Base-by-base conservation (phyloP, 1,140 invertebrate species). In the Anoplophora glabripennis region DNA sequence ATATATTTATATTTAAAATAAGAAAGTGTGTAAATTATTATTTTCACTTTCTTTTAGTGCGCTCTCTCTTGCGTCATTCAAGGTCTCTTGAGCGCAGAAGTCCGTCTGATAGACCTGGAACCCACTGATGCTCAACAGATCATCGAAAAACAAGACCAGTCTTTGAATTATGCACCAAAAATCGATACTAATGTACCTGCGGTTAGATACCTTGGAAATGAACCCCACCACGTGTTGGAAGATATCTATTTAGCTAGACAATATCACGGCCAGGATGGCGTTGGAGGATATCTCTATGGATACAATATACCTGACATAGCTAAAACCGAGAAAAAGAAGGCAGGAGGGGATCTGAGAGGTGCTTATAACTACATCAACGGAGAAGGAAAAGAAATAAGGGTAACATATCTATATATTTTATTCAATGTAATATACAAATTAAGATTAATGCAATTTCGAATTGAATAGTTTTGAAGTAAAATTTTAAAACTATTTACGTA, bases 201-300 rank as follows among this genome's bases (percentile, higher is more conserved):
- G 42, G 72, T 77, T 3, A 64, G 76, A 51, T 75, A 71, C 72
- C 58, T 79, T 77, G 61, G 84, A 44, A 78, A 84, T 44, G 82
- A 84, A 69, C 80, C 83, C 3, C 80, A 84, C n/a, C 79, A 85
- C 9, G 84, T 84, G 49, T 74, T 83, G 18, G 84, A 86, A 74
- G 83, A 85, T 75, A 83, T 84, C 18, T 85, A 85, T 67, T 72
- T 83, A 48, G 84, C 84, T 1, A 79, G 80, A 57, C 84, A 86
- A 68, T 86, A 80, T 66, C 84, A 86, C 62, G 84, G 84, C 0
- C 84, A 86, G 72, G 72, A 75, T 57, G 72, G 73, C 17, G 67
- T 84, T 10, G 84, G 84, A 2, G 80, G 81, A n/a, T 84, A 84
- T 59, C 77, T 79, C 1, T 86, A 85, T 55, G 84, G 84, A 11